Percentiles rank a stretch among this genome's conserved stretches.
These are phyloP conservation scores for Pseudopipra pipra DNA, from an alignment of 2,113 vertebrate genomes.

Conservation along the genomic window DNA sequence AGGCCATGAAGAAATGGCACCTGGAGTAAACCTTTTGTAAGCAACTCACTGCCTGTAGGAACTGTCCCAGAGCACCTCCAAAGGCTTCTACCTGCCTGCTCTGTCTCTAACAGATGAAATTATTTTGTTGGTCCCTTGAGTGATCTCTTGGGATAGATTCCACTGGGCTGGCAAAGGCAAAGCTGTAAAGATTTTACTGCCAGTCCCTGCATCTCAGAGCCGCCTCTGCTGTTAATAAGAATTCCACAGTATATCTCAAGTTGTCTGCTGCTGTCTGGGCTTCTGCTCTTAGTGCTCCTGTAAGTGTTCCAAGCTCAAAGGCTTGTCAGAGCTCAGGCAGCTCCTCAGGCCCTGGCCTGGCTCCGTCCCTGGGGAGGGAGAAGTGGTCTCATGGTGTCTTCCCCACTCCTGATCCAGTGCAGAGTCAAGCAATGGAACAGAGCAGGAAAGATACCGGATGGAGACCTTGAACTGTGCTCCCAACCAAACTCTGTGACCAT, in stretches of 20 bases:
- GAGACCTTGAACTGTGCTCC: not conserved
- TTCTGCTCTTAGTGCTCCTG: not conserved
- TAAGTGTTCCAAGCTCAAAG: rapidly evolving
- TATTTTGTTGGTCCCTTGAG: not conserved
- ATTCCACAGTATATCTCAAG: not conserved
- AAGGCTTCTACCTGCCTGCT: not conserved
- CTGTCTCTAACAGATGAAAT: not conserved
- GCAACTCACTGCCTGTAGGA: not conserved
- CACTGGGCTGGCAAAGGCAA: not conserved
- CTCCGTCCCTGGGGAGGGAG: not conserved
- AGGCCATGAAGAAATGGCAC: not conserved
- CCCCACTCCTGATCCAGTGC: not conserved
- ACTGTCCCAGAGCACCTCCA: not conserved
- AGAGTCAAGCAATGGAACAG: not conserved
- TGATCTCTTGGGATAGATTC: not conserved
- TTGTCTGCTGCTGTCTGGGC: not conserved
- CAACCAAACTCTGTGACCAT: not conserved
- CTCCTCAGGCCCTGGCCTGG: rapidly evolving
- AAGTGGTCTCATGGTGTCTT: not conserved
- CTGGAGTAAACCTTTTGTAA: not conserved
- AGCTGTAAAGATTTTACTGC: not conserved
- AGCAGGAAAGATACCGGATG: not conserved
- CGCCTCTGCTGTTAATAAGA: not conserved
- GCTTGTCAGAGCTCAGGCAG: not conserved
- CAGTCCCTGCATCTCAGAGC: not conserved